Evolutionary conservation across 2,888 invertebrate genomes (phyloP).

Genomic region (Cheilosia scutellata): DNA sequence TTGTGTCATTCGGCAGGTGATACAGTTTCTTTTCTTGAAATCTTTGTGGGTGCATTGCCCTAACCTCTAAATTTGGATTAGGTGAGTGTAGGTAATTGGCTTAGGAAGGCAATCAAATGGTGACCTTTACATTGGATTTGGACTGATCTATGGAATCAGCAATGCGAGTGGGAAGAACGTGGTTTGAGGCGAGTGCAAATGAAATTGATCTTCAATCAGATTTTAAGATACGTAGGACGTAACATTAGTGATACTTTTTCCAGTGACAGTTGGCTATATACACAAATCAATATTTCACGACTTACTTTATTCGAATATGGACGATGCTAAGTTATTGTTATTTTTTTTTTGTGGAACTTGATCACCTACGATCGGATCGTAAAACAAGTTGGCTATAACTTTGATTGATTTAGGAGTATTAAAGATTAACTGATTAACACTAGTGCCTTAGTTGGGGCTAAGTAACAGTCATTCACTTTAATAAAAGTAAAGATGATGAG

Average conservation of each 20-base stretch:
- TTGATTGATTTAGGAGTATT: neutral
- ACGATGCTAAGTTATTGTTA: neutral
- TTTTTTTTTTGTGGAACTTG: slow-evolving; percentile 7
- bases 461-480: neutral
- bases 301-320: neutral
- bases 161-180: slow-evolving; percentile 4
- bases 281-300: slow-evolving; percentile 25
- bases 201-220: neutral
- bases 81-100: neutral
- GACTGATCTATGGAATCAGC: neutral
- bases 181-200: neutral
- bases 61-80: slow-evolving; percentile 30
- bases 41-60: neutral
- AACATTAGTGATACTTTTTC: slow-evolving; percentile 6
- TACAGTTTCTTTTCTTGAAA: neutral
- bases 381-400: neutral
- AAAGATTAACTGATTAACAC: neutral
- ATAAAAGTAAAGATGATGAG: slow-evolving; percentile 2
- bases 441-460: neutral
- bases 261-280: neutral
- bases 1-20: slow-evolving; percentile 26
- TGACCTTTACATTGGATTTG: slow-evolving; percentile 18
- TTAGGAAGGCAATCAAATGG: slow-evolving; percentile 8
- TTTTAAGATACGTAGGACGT: slow-evolving; percentile 17
- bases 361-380: slow-evolving; percentile 18